A percentile compares a stretch with the other conserved stretches of the same genome.
These are phyloP conservation scores for Neosilurus mollespiculum DNA, from an alignment of 2,797 vertebrate genomes.

Conservation along the genomic window DNA sequence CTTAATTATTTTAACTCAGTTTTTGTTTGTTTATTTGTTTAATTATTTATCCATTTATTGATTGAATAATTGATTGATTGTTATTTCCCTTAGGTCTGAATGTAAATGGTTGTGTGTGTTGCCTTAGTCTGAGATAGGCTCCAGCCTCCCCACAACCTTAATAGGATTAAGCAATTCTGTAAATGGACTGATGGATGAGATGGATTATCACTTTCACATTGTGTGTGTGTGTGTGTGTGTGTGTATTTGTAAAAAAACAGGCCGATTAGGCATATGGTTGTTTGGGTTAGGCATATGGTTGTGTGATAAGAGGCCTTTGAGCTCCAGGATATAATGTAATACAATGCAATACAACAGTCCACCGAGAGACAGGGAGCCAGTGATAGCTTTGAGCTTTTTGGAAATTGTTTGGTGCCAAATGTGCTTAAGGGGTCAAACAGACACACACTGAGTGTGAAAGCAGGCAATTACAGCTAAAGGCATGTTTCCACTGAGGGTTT, in stretches of 20 bases:
- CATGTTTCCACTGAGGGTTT: neutral
- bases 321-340: constrained; percentile 9
- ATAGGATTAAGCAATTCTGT: too few relatives aligned
- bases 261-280: constrained; percentile 15
- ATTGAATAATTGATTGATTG: too few relatives aligned
- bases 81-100: too few relatives aligned
- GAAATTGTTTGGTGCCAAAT: neutral
- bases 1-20: too few relatives aligned
- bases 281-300: constrained; percentile 15
- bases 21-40: too few relatives aligned
- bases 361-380: neutral
- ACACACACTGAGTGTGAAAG: neutral
- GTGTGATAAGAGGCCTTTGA: neutral
- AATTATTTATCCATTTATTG: too few relatives aligned
- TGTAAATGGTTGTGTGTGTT: too few relatives aligned
- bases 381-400: constrained; percentile 13
- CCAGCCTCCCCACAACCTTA: too few relatives aligned
- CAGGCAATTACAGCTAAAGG: neutral
- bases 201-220: too few relatives aligned
- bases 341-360: neutral
- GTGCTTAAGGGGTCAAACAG: neutral
- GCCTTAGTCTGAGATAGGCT: too few relatives aligned
- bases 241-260: constrained; percentile 3
- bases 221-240: constrained; percentile 4
- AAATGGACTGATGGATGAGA: too few relatives aligned